Conservation (phyloP, 1,140 invertebrate species). For the Tetramorium simillimum region DNA sequence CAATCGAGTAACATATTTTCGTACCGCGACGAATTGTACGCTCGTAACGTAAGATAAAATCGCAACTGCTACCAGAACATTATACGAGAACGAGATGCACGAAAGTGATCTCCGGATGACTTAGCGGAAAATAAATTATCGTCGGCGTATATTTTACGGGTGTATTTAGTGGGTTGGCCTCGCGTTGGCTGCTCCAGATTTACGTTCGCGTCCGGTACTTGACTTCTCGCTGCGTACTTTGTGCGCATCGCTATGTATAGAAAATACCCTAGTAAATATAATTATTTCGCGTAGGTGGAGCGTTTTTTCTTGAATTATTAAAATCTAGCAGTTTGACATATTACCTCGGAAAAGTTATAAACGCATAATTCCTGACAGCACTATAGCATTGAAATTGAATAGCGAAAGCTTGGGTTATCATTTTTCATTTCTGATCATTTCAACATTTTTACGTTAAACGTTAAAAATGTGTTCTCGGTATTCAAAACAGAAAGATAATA, state of each 20-base stretch:
- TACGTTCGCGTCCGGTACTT: conserved; percentile 69
- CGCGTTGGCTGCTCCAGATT: conserved; percentile 55
- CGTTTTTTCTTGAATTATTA: neutral
- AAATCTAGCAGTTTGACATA: neutral
- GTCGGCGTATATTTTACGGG: conserved; percentile 63
- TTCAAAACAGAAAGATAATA: conserved; percentile 20
- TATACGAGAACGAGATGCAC: conserved; percentile 21
- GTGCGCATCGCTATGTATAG: conserved; percentile 7
- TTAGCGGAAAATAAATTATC: conserved; percentile 65
- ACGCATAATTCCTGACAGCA: neutral
- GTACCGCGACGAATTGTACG: neutral
- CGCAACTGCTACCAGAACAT: neutral
- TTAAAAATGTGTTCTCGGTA: neutral
- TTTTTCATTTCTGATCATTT: neutral
- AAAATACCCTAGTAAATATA: conserved; percentile 5
- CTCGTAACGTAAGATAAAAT: neutral
- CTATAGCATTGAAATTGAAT: neutral
- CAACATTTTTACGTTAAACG: neutral
- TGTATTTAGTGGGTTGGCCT: conserved; percentile 50
- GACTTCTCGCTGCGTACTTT: conserved; percentile 47
- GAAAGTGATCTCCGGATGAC: conserved; percentile 36
- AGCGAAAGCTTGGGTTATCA: neutral
- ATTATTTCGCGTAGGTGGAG: neutral
- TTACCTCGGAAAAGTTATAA: neutral
- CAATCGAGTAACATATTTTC: conserved; percentile 9